These are phyloP conservation scores for Odobenus rosmarus DNA, from an alignment of 2,113 vertebrate species.

Conservation along the genomic window DNA sequence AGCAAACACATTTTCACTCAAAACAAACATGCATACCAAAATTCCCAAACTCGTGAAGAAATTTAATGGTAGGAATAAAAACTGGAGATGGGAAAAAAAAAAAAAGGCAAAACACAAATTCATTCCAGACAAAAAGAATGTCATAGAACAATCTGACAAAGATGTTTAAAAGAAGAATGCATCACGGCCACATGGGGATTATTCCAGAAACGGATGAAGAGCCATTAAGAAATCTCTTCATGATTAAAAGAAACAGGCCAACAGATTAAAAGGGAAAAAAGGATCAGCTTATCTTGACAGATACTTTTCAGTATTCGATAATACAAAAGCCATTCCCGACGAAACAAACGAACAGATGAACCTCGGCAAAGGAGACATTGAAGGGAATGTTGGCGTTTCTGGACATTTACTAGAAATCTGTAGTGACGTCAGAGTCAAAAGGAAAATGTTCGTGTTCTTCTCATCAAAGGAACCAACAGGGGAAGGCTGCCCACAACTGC, in stretches of 20 bases:
- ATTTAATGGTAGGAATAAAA: background rate
- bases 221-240: background rate
- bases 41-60: background rate
- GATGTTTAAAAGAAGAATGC: background rate
- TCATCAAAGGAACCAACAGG: accelerated
- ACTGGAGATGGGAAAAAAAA: background rate
- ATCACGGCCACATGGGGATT: background rate
- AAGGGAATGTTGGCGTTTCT: background rate
- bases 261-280: background rate
- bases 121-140: background rate
- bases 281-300: background rate
- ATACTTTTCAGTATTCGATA: background rate
- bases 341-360: background rate
- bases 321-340: background rate
- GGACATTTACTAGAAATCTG: background rate
- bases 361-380: background rate
- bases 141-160: background rate
- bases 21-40: background rate
- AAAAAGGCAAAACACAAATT: background rate
- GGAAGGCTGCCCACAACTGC: accelerated
- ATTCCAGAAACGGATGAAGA: background rate
- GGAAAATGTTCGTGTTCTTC: accelerated
- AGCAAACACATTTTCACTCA: background rate
- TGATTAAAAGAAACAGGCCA: background rate
- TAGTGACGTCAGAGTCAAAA: accelerated